A percentile compares a stretch with the other conserved stretches of the same genome.
These are phyloP conservation scores for Epizoanthus scotinus DNA, from an alignment of 92 coral and sea anemone species.

Conservation along the genomic window DNA sequence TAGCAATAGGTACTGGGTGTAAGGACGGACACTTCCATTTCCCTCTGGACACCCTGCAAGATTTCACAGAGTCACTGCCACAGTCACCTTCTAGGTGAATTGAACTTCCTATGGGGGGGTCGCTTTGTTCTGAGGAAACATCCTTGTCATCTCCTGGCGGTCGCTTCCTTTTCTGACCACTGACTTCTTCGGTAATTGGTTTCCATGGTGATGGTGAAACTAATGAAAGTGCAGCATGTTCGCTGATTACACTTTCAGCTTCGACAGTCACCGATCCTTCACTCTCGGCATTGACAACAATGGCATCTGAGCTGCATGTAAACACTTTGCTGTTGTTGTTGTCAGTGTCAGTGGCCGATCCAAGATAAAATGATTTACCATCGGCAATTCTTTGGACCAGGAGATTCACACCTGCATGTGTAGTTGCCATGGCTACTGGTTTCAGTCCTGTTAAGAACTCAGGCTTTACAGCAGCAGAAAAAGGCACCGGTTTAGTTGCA, in stretches of 20 bases:
- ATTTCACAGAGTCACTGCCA: neutral
- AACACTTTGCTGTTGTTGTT: conserved; percentile 68
- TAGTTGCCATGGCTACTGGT: conserved; percentile 82
- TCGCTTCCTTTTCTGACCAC: conserved; percentile 71
- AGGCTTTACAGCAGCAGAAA: conserved; percentile 22
- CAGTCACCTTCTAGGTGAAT: neutral
- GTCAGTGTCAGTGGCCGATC: conserved; percentile 75
- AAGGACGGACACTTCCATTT: conserved; percentile 53
- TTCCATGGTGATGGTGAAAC: conserved; percentile 16
- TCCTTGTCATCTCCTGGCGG: conserved; percentile 35
- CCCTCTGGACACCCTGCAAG: neutral
- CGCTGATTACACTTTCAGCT: conserved; percentile 65
- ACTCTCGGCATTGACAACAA: conserved; percentile 46
- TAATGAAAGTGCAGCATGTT: conserved; percentile 61
- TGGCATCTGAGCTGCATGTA: conserved; percentile 67
- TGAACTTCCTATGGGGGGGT: neutral
- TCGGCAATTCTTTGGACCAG: conserved; percentile 65
- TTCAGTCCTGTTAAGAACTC: conserved; percentile 69
- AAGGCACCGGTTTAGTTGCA: conserved; percentile 24
- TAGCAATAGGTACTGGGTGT: conserved; percentile 61
- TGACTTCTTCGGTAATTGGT: neutral
- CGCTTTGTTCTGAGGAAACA: neutral
- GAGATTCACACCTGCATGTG: conserved; percentile 71
- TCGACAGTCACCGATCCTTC: conserved; percentile 80
- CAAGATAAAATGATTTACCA: conserved; percentile 62